Evolutionary conservation across 1,140 invertebrate species (phyloP).

Genomic region (Eueides isabella): DNA sequence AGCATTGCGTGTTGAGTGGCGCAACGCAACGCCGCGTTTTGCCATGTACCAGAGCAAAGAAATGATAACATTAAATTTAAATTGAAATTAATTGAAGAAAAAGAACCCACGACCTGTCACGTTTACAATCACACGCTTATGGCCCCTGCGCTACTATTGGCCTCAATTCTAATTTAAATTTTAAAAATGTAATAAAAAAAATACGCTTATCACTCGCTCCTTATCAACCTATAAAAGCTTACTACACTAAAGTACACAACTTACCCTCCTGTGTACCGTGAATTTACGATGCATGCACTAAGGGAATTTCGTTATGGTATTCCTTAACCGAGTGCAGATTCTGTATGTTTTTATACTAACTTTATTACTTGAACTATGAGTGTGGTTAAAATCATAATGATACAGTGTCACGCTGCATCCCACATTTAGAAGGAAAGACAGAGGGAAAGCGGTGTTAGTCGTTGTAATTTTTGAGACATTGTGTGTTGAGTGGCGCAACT

Average conservation of each 20-base stretch:
- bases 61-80: no score
- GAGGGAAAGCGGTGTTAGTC: background rate
- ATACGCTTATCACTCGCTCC: slow-evolving; percentile 36
- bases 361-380: background rate
- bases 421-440: background rate
- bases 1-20: no score
- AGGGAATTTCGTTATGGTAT: slow-evolving; percentile 68
- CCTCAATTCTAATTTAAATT: no score
- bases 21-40: no score
- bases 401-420: background rate
- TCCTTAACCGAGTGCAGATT: slow-evolving; percentile 59
- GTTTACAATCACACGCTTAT: background rate
- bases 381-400: no score
- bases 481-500: background rate
- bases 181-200: background rate
- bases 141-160: no score
- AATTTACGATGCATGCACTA: slow-evolving; percentile 75
- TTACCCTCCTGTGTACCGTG: slow-evolving; percentile 66
- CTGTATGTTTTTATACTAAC: slow-evolving; percentile 37
- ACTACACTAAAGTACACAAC: slow-evolving; percentile 74
- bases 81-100: no score
- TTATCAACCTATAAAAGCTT: slow-evolving; percentile 59
- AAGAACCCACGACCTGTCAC: no score
- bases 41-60: no score
- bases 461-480: background rate